Base-by-base conservation (phyloP, 2,113 vertebrate species). In the Proterorhinus semilunaris region DNA sequence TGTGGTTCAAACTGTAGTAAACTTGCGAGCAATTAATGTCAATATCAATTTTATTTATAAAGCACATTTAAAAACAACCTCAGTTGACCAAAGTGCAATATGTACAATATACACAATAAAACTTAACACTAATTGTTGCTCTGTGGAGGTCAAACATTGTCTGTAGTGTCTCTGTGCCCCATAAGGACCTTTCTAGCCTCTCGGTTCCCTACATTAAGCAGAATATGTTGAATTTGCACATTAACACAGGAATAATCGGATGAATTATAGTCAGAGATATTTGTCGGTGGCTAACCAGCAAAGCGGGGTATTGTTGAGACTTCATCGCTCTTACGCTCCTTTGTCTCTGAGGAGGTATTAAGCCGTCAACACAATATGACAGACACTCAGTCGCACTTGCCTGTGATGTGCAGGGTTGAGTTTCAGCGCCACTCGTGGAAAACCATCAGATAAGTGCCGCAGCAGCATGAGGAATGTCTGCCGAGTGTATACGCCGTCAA, bases 391-490 rank as follows among this genome's bases (percentile, higher is more conserved):
- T 83, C 78, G 79, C 86, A 86, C 79, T 85, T 83, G 75, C 80
- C 62, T 76, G 67, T 84, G 81, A 89, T 85, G 81, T 65, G 76
- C 6, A 16, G 82, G 78, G 77, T 89, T 74, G 52, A 66, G 81
- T 90, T 91, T 65, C 87, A 68, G 61, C 49, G 27, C 44, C 71
- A 80, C 70, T 75, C 66, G 69, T 80, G 65, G 78, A 83, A 84
- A 87, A 86, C 77, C 87, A 85, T 88, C 81, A 88, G 84, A 85
- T 81, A 86, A 75, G 66, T 75, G 55, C 66, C 83, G 74, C 68
- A 74, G 70, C 54, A 42, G 17, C 12, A 44, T 2, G 12, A 64
- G 66, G 78, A 86, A 85, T 83, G 75, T 79, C 76, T 65, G 66
- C 76, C 68, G 82, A 67, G 58, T 79, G 81, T 65, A 45, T 74